These are phyloP conservation scores for Miltochrista miniata DNA, from an alignment of 2,888 invertebrate species.

Conservation along the genomic window DNA sequence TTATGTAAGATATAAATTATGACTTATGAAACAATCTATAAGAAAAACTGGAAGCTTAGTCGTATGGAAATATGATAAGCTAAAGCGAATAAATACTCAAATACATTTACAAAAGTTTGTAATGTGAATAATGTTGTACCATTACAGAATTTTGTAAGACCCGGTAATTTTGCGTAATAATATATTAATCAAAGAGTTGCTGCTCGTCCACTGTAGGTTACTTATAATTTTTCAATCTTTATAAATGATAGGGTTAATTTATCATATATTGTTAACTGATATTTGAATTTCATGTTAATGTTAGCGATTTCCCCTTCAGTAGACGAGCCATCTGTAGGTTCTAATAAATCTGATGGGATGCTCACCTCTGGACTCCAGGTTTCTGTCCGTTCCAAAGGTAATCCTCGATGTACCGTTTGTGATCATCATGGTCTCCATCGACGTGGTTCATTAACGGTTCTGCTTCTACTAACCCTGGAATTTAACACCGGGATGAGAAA, in stretches of 20 bases:
- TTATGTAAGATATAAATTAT: slow-evolving; percentile 29
- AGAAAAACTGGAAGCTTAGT: slow-evolving; percentile 54
- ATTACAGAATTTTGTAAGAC: slow-evolving; percentile 23
- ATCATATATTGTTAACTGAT: too few species aligned
- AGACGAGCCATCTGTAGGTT: slow-evolving; percentile 10
- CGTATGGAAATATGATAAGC: slow-evolving; percentile 58
- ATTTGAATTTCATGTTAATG: background rate
- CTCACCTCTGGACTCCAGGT: slow-evolving; percentile 75
- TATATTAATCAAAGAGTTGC: slow-evolving; percentile 17
- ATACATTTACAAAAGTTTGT: slow-evolving; percentile 39
- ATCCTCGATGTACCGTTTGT: slow-evolving; percentile 77
- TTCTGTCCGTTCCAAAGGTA: slow-evolving; percentile 80
- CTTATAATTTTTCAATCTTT: background rate
- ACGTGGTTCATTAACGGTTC: slow-evolving; percentile 89
- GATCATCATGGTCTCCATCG: slow-evolving; percentile 80
- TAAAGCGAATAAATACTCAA: slow-evolving; percentile 48
- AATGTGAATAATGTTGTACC: background rate
- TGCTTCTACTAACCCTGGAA: slow-evolving; percentile 86
- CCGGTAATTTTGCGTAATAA: slow-evolving; percentile 17
- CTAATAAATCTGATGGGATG: background rate
- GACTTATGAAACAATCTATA: slow-evolving; percentile 73
- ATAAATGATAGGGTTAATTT: background rate
- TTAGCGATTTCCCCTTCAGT: background rate
- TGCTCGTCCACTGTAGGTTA: slow-evolving; percentile 1
- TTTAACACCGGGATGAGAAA: too few species aligned